These are phyloP conservation scores for Nothocercus julius DNA, from an alignment of 2,113 vertebrate species.

Conservation along the genomic window DNA sequence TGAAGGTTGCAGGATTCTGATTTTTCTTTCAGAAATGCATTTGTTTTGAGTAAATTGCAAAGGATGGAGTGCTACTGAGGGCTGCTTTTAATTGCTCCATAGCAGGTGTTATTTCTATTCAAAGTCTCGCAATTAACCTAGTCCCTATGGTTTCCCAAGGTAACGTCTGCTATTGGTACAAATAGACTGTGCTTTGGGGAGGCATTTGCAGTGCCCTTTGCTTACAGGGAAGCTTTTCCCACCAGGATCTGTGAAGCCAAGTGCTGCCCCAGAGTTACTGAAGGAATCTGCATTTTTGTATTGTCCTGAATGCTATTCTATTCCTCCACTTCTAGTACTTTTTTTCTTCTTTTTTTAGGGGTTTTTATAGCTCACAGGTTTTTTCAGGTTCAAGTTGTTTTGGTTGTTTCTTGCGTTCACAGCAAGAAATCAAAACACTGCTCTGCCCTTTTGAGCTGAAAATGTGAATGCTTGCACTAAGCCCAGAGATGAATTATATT, in stretches of 20 bases:
- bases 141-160: conserved; percentile 1
- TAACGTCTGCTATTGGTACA: conserved; percentile 17
- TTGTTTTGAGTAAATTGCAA: conserved; percentile 42
- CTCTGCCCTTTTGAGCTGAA: background rate
- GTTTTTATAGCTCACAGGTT: background rate
- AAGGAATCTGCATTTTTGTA: background rate
- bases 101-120: conserved; percentile 32
- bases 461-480: background rate
- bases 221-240: background rate
- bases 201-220: background rate
- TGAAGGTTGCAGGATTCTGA: background rate
- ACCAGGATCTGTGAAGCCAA: background rate
- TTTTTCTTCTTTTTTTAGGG: background rate
- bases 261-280: background rate
- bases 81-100: conserved; percentile 42
- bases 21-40: background rate
- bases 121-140: conserved; percentile 29
- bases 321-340: background rate
- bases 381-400: background rate
- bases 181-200: background rate
- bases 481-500: background rate
- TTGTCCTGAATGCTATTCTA: background rate
- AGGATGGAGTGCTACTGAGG: background rate
- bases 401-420: background rate
- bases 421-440: background rate